These are phyloP conservation scores for Onychomys arenicola DNA, from an alignment of 2,797 vertebrate genomes.

Conservation along the genomic window DNA sequence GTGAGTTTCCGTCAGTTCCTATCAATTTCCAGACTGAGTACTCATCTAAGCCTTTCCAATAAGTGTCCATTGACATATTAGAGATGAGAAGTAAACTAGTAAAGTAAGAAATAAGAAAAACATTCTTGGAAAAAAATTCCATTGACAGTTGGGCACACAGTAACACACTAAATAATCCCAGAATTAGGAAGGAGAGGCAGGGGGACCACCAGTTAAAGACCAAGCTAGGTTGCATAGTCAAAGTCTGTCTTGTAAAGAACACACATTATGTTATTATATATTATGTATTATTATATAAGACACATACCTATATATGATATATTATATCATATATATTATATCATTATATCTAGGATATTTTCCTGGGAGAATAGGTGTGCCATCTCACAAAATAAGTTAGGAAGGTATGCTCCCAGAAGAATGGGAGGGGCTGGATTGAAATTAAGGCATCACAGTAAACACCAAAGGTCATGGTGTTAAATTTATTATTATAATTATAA, in stretches of 20 bases:
- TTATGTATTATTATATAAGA: no score
- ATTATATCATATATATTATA: no score
- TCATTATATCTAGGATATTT: background rate
- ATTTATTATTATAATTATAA: constrained; percentile 76
- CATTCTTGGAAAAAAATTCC: background rate
- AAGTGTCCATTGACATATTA: constrained; percentile 1
- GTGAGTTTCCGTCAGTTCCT: background rate
- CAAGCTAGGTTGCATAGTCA: background rate
- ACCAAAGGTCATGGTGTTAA: constrained; percentile 21
- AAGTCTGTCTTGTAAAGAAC: background rate
- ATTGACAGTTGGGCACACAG: background rate
- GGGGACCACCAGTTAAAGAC: background rate
- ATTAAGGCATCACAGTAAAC: constrained; percentile 58
- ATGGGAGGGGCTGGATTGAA: constrained; percentile 8
- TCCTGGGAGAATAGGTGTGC: background rate
- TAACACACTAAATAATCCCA: background rate
- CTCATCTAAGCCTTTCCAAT: constrained; percentile 16
- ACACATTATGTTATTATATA: no score
- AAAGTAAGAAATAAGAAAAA: background rate
- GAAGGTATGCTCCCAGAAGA: constrained; percentile 12
- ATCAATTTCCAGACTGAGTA: background rate
- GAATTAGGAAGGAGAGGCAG: background rate
- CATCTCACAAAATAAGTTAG: background rate
- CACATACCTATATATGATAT: no score
- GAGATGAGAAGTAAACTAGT: background rate